Percentiles rank a stretch among this genome's conserved stretches.
Conservation (phyloP, 2,113 vertebrate species). For the Mystacornis crossleyi region DNA sequence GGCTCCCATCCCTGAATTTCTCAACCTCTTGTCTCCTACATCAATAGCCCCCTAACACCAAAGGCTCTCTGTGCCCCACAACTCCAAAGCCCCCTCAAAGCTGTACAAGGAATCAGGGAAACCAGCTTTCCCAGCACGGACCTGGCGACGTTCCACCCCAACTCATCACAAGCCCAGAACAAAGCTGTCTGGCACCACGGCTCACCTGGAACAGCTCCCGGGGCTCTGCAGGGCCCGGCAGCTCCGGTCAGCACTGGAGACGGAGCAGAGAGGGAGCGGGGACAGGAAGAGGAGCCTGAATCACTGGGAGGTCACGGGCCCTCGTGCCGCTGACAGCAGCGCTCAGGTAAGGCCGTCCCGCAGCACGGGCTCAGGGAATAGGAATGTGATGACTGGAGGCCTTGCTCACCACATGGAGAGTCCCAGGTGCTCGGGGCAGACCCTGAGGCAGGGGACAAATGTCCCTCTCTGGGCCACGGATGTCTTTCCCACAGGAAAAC, state of each 20-base stretch:
- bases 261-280: neutral
- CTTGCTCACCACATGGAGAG: neutral
- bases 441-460: neutral
- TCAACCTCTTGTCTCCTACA: neutral
- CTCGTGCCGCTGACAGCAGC: neutral
- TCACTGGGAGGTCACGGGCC: neutral
- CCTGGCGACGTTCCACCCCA: neutral
- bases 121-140: neutral
- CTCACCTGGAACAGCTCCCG: neutral
- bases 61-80: neutral
- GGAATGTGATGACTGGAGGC: conserved; percentile 46
- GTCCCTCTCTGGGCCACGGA: neutral
- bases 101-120: neutral
- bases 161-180: neutral
- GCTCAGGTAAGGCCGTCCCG: neutral
- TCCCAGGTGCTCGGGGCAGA: neutral
- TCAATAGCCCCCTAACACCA: neutral
- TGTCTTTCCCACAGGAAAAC: neutral
- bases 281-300: conserved; percentile 46
- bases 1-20: neutral
- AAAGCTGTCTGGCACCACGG: fast-evolving
- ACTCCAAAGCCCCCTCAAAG: neutral
- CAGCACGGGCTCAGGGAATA: neutral
- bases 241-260: fast-evolving
- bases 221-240: fast-evolving